These are phyloP conservation scores for Hydrolagus colliei DNA, from an alignment of 2,797 vertebrate species.

Conservation along the genomic window DNA sequence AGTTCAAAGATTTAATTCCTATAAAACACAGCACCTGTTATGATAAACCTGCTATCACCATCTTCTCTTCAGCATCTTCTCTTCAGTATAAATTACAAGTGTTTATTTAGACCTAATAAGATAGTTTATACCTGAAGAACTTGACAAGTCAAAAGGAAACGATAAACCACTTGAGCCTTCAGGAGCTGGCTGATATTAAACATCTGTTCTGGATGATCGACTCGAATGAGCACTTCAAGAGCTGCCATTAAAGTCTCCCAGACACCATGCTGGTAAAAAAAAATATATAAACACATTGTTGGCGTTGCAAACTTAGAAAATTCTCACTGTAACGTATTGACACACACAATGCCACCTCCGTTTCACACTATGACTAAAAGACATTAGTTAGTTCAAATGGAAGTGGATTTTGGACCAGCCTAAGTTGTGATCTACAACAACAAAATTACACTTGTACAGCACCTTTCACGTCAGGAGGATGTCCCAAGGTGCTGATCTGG, in stretches of 20 bases:
- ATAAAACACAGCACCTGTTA: background rate
- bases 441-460: too few relatives aligned
- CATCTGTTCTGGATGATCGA: constrained; percentile 81
- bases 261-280: constrained; percentile 69
- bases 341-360: background rate
- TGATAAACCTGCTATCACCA: background rate
- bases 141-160: constrained; percentile 87
- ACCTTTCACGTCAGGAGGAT: too few relatives aligned
- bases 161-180: constrained; percentile 82
- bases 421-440: too few relatives aligned
- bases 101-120: background rate
- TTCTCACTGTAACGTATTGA: background rate
- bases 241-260: constrained; percentile 84
- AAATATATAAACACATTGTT: constrained; percentile 28
- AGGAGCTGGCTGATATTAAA: constrained; percentile 89
- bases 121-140: constrained; percentile 77
- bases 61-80: background rate
- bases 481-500: too few relatives aligned
- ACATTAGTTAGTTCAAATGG: too few relatives aligned
- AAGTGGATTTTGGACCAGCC: too few relatives aligned
- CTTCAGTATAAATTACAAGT: background rate
- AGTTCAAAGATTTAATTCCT: background rate
- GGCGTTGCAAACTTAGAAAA: background rate
- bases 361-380: background rate
- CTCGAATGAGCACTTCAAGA: constrained; percentile 86